phyloP scores from a whole-genome alignment of 2,888 invertebrate genomes.

The Exocentrus adspersus region DNA sequence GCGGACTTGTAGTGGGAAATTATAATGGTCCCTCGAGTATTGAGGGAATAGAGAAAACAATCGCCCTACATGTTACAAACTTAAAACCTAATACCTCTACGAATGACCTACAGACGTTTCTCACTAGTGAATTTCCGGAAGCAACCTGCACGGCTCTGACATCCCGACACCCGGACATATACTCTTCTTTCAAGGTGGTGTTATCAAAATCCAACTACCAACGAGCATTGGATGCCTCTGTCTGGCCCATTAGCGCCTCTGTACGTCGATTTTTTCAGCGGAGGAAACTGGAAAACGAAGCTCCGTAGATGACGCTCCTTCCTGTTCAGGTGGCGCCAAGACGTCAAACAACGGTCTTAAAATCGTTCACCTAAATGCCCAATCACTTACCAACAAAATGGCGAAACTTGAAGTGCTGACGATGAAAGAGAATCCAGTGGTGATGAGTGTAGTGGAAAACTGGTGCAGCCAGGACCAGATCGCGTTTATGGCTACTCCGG shows the following conservation, averaged over 20 bases:
- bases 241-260: neutral
- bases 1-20: neutral
- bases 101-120: neutral
- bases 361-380: slow-evolving; percentile 14
- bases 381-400: slow-evolving; percentile 11
- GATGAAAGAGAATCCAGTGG: slow-evolving; percentile 19
- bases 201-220: neutral
- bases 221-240: neutral
- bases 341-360: neutral
- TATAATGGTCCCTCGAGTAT: neutral
- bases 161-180: neutral
- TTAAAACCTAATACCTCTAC: neutral
- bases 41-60: neutral
- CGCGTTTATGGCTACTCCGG: neutral
- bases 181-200: neutral
- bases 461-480: slow-evolving; percentile 15
- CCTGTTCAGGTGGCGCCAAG: neutral
- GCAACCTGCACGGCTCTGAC: neutral
- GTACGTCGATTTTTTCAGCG: neutral
- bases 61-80: neutral
- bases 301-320: neutral
- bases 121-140: neutral
- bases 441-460: slow-evolving; percentile 24
- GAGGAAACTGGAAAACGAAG: neutral
- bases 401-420: neutral